These are phyloP conservation scores for Lacerta bilineata DNA, from an alignment of 2,797 vertebrate species.

Conservation along the genomic window DNA sequence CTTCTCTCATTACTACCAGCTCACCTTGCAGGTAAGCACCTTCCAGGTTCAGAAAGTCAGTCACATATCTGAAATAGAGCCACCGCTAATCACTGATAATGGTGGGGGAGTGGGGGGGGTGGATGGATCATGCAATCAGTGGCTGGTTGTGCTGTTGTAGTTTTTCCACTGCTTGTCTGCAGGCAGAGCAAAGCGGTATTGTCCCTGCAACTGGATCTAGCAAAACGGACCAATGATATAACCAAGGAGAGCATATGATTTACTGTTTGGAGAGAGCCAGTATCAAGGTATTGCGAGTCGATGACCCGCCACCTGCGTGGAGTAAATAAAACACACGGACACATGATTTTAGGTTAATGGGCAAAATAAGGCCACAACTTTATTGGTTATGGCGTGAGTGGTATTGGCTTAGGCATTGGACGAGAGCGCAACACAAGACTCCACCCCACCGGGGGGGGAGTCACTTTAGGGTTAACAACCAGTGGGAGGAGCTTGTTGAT, in stretches of 20 bases:
- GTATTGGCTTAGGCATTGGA: no score
- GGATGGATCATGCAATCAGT: constrained; percentile 57
- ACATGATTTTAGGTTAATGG: no score
- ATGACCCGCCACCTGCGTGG: no score
- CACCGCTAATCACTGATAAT: constrained; percentile 75
- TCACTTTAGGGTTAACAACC: no score
- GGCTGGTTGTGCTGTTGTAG: constrained; percentile 63
- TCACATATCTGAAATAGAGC: constrained; percentile 75
- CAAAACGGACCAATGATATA: constrained; percentile 57
- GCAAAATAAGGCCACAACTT: no score
- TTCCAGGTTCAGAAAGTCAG: constrained; percentile 73
- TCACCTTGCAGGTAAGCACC: constrained; percentile 82
- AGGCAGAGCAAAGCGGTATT: constrained; percentile 49
- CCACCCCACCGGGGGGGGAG: no score
- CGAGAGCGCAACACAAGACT: no score
- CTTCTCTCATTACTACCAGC: constrained; percentile 76
- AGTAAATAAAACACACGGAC: no score
- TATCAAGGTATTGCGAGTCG: neutral
- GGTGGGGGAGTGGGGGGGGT: constrained; percentile 58
- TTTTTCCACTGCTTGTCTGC: constrained; percentile 61
- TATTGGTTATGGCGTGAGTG: no score
- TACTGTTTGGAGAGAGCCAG: constrained; percentile 55
- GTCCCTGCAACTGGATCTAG: constrained; percentile 54
- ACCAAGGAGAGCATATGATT: constrained; percentile 47
- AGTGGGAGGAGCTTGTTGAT: no score